A percentile compares a stretch with the other conserved stretches of the same genome.
These are phyloP conservation scores for Phaenicophaeus curvirostris DNA, from an alignment of 2,797 vertebrate species.

Conservation along the genomic window DNA sequence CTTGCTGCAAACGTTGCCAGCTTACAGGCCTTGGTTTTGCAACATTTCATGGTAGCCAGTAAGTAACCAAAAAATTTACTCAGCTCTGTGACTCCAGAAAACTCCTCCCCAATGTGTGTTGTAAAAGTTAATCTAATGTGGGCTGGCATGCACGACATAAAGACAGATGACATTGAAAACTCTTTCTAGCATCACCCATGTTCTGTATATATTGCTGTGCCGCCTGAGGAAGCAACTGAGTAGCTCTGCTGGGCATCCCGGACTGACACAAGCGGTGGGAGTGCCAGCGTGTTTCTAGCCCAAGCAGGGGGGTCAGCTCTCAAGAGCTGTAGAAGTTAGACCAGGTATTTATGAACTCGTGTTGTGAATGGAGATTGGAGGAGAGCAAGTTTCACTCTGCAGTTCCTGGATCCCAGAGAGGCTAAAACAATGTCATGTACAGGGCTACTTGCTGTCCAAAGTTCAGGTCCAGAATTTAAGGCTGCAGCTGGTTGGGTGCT, in stretches of 20 bases:
- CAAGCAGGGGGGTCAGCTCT: background rate
- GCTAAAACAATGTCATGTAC: no score
- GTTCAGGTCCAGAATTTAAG: background rate
- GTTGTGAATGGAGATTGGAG: background rate
- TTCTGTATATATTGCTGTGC: background rate
- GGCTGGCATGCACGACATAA: background rate
- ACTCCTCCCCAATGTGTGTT: background rate
- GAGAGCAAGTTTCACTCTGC: background rate
- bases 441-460: background rate
- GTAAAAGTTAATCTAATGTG: background rate
- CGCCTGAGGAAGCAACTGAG: background rate
- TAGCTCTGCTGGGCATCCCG: background rate
- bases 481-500: background rate
- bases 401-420: background rate
- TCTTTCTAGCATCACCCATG: background rate
- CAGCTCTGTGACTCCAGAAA: background rate
- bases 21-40: background rate
- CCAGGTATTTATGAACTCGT: background rate
- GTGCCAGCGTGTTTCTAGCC: background rate
- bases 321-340: background rate
- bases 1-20: background rate
- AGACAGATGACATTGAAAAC: background rate
- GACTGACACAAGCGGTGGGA: fast-evolving
- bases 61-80: background rate
- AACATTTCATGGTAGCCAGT: background rate